Base-by-base conservation (phyloP, 2,888 invertebrate genomes). In the Sympetrum striolatum region DNA sequence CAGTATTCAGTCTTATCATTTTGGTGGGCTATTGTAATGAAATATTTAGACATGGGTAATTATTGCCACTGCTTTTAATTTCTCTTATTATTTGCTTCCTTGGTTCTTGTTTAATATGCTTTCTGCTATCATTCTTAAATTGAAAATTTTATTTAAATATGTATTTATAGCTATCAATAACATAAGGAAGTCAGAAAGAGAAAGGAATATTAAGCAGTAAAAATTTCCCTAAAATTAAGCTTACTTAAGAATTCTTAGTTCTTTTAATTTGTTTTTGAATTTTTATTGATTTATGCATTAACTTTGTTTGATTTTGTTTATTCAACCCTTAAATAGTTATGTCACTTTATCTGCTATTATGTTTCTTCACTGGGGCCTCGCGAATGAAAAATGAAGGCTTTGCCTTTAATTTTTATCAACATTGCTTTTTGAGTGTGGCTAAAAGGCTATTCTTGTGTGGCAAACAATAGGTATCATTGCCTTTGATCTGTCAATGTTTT, bases 381-480 rank as follows among this genome's bases (percentile, higher is more conserved):
- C 60, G n/a, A 86, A 86, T 86, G 86, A 25, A 64, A 58, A 58
- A n/a, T 35, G 35, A 58, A 37, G 35, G 60, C 86, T 60, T 86
- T 39, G 86, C 86, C 86, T 37, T 73, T 60, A 64, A 22, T 37
- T 86, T 37, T 86, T 58, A 37, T 64, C 37, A 86, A 37, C 58
- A 60, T 64, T 86, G 86, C 86, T 86, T 86, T 86, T 86, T 60
- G 64, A 86, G 60, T 60, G 86, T 86, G 58, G 86, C 82, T 82
- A 82, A 53, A 58, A 37, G 53, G 25, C 58, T 86, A 64, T 86
- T 86, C 60, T 60, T 64, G 35, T 86, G 60, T 86, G 86, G 86
- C 86, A 86, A 86, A 86, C 35, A 60, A 37, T 37, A 60, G 86
- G 37, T 8, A 60, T 86, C 58, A 86, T 37, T 64, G 86, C 58